phyloP scores from a whole-genome alignment of 2,113 vertebrate species.

The Pelvicachromis taeniatus region DNA sequence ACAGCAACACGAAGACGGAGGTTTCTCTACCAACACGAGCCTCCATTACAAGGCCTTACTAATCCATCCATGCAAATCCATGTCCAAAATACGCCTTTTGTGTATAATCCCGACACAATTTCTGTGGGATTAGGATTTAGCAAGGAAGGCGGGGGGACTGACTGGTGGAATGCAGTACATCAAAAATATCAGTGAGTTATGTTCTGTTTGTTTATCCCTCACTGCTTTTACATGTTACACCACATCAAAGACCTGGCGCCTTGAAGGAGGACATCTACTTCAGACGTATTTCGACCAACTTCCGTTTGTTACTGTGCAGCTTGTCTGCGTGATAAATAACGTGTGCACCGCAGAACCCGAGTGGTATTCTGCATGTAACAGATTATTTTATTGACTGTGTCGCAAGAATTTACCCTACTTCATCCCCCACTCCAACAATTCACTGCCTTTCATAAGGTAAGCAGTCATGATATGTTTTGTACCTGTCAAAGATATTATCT shows the following conservation, averaged over 20 bases:
- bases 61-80: constrained; percentile 74
- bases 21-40: constrained; percentile 50
- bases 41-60: constrained; percentile 71
- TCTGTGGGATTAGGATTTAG: constrained; percentile 67
- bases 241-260: constrained; percentile 26
- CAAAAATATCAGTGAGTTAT: constrained; percentile 46
- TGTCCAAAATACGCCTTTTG: constrained; percentile 70
- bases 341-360: neutral
- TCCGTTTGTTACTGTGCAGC: neutral
- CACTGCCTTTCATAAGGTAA: neutral
- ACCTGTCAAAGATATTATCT: constrained; percentile 23
- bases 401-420: neutral
- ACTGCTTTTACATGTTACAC: neutral
- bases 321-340: neutral
- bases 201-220: constrained; percentile 33
- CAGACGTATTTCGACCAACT: neutral
- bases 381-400: constrained; percentile 4
- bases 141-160: neutral
- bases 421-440: neutral
- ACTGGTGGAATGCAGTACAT: constrained; percentile 32
- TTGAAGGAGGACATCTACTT: neutral
- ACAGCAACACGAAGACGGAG: constrained; percentile 37
- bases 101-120: constrained; percentile 72
- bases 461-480: constrained; percentile 6
- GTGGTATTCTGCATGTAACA: neutral